Percentiles rank a stretch among this genome's conserved stretches.
phyloP scores from a whole-genome alignment of 2,113 vertebrate genomes.

The Hippotragus niger region DNA sequence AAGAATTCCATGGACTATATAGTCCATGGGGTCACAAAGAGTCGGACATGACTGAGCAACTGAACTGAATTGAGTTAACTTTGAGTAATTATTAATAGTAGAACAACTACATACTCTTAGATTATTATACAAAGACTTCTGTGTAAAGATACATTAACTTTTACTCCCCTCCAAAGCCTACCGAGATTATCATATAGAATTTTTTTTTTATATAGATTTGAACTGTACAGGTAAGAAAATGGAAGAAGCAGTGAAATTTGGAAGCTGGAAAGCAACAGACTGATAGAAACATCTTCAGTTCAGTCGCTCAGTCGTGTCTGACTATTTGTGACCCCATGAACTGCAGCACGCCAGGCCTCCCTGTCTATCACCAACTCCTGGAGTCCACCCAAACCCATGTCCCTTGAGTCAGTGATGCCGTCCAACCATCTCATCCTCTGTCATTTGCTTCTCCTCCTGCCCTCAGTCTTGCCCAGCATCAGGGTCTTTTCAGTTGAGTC shows the following conservation, averaged over 20 bases:
- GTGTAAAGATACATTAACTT: not conserved
- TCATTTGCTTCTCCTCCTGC: not conserved
- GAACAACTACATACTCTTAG: not conserved
- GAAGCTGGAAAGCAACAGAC: not conserved
- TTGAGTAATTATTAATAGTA: not conserved
- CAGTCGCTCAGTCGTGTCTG: not conserved
- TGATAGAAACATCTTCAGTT: not conserved
- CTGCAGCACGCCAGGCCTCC: not conserved
- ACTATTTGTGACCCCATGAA: not conserved
- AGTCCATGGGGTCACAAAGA: too few relatives aligned
- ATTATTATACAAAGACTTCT: not conserved
- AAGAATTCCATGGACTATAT: too few relatives aligned
- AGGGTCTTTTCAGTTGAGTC: not conserved
- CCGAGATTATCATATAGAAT: not conserved
- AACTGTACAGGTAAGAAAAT: not conserved
- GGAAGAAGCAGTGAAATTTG: not conserved
- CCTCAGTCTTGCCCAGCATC: not conserved
- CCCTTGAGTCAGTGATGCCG: not conserved
- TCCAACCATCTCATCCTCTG: not conserved
- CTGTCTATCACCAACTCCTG: not conserved
- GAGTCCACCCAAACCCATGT: not conserved
- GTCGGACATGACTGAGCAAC: too few relatives aligned
- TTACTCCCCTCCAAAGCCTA: not conserved
- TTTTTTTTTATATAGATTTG: not conserved
- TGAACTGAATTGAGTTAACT: too few relatives aligned